Evolutionary conservation across 2,888 invertebrate genomes (phyloP), one percentile per base, ranked within the genome.

Genomic region (Rhingia rostrata): DNA sequence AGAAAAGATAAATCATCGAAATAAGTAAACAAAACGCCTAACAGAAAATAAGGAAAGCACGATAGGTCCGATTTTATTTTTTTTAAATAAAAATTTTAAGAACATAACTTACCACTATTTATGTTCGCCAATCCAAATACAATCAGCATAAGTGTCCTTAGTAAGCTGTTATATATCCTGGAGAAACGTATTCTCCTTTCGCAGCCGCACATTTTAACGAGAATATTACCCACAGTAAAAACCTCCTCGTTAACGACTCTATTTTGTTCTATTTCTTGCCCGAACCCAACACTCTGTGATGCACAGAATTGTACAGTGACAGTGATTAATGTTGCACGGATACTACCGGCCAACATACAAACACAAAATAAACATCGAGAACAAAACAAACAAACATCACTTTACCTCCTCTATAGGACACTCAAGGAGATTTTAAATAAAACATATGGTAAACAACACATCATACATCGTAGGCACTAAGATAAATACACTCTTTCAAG

Each of bases 91-190:
- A 47, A 37, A 5, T 30, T 0, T 39, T 22, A 30, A 53, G 32
- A 22, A 54, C 47, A 66, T 10, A 82, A 88, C 88, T 86, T 80
- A 88, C 88, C 88, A 72, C 87, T 88, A 72, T 89, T 88, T 77
- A 88, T 85, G 81, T 88, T 88, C 45, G 88, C 88, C 87, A 88
- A 88, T 79, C 88, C 88, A 56, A 88, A 86, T 67, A 88, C 85
- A 69, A 88, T 87, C 84, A 89, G 78, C 84, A 88, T 87, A 41
- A 88, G 81, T 81, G 88, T 88, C 85, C 88, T 86, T 66, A 88
- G 80, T 63, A 88, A 86, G 81, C 87, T 87, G 75, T 87, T 87
- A 77, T 87, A 87, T 86, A 88, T 88, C 88, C 88, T 86, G 86
- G 87, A 87, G 81, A 87, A 87, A 66, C 80, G 86, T 67, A 87